phyloP scores from a whole-genome alignment of 2,113 vertebrate genomes.

The Cygnus buccinator region DNA sequence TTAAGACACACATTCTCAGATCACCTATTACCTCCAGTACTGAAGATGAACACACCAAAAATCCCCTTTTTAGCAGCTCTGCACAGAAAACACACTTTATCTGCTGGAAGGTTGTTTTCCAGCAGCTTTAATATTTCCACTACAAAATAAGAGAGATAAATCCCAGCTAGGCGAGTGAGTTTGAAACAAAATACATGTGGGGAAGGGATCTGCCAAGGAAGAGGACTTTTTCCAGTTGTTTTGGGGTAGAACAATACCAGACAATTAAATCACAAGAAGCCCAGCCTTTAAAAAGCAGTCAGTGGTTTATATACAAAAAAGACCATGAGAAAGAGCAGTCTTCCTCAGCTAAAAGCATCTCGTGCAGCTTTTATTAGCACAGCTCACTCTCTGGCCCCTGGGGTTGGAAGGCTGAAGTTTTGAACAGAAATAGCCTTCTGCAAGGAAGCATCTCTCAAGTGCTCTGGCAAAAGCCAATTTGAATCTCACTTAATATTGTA shows the following conservation, averaged over 20 bases:
- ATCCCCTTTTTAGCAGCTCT: background rate
- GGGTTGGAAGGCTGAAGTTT: background rate
- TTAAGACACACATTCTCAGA: background rate
- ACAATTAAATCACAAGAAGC: background rate
- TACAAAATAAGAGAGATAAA: accelerated
- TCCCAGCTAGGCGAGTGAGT: background rate
- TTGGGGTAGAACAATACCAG: background rate
- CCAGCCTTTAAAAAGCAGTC: background rate
- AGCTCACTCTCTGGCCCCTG: background rate
- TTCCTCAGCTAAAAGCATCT: background rate
- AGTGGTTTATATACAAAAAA: background rate
- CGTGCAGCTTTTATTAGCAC: background rate
- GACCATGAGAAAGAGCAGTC: background rate
- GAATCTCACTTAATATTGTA: background rate
- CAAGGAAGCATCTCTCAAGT: background rate
- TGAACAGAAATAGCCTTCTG: background rate
- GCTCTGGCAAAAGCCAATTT: background rate
- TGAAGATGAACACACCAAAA: background rate
- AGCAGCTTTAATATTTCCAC: background rate
- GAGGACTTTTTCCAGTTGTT: background rate
- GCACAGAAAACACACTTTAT: background rate
- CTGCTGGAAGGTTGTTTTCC: background rate
- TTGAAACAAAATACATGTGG: background rate
- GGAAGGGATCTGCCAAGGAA: background rate
- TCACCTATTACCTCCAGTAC: background rate